Percentiles rank a stretch among this genome's conserved stretches.
phyloP scores from a whole-genome alignment of 2,888 invertebrate species.

The Amiota mariae region DNA sequence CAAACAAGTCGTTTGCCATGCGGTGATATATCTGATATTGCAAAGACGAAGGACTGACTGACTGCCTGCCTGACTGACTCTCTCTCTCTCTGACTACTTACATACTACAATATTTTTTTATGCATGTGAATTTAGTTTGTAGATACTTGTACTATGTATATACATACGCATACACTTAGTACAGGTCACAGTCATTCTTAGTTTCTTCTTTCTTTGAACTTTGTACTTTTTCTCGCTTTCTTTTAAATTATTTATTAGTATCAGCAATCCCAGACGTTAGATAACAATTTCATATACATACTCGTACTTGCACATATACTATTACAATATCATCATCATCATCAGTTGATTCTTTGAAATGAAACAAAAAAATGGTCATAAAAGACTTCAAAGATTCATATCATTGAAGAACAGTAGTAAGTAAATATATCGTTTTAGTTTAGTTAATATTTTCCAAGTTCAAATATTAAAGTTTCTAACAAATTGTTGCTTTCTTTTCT shows the following conservation, averaged over 20 bases:
- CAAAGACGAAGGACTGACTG: background rate
- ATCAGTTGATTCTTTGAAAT: too few relatives aligned
- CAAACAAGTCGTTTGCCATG: conserved; percentile 49
- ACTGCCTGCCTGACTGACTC: too few relatives aligned
- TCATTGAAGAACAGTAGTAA: too few relatives aligned
- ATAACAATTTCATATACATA: conserved; percentile 40
- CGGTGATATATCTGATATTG: conserved; percentile 45
- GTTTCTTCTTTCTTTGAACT: conserved; percentile 30
- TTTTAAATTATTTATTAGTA: conserved; percentile 48
- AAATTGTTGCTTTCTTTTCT: too few relatives aligned
- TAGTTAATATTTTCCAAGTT: too few relatives aligned
- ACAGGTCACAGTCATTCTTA: background rate
- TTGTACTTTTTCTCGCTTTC: conserved; percentile 21
- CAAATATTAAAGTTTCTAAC: too few relatives aligned
- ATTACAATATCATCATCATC: too few relatives aligned
- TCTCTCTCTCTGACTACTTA: background rate
- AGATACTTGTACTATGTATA: background rate
- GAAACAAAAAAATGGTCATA: too few relatives aligned
- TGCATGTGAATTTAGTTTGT: conserved; percentile 55
- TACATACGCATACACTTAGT: background rate
- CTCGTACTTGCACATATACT: conserved; percentile 8
- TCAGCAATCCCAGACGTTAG: conserved; percentile 43
- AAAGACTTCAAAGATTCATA: too few relatives aligned
- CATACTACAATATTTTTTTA: conserved; percentile 38
- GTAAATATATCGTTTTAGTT: too few relatives aligned